Conservation (phyloP, 2,797 vertebrate genomes). For the Hybognathus amarus region DNA sequence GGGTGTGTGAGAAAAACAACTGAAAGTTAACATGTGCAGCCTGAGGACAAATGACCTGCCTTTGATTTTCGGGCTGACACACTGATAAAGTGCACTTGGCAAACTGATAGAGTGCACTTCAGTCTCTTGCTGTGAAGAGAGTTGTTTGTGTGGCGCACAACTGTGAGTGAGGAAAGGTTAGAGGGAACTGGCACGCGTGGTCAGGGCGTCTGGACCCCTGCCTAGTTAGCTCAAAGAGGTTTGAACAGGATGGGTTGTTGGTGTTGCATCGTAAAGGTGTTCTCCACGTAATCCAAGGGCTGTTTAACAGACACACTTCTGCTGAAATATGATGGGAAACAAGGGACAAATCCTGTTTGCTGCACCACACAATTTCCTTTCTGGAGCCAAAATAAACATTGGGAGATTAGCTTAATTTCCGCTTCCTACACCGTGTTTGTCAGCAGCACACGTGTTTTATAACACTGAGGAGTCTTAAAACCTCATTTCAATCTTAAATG, state of each 20-base stretch:
- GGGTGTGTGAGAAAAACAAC: conserved; percentile 33
- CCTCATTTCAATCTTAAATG: neutral
- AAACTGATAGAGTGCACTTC: conserved; percentile 45
- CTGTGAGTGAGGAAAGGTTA: conserved; percentile 28
- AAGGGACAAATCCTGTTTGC: conserved; percentile 25
- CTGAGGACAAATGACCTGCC: conserved; percentile 48
- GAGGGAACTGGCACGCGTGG: conserved; percentile 13
- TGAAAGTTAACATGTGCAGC: conserved; percentile 44
- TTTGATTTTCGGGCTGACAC: conserved; percentile 45
- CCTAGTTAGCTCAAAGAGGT: conserved; percentile 17
- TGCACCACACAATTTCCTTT: neutral
- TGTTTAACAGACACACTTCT: neutral
- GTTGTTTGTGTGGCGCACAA: conserved; percentile 19
- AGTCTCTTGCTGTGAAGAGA: conserved; percentile 33
- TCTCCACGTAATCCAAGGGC: neutral
- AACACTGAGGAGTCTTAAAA: conserved; percentile 9
- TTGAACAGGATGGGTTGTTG: conserved; percentile 1
- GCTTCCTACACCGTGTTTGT: conserved; percentile 27
- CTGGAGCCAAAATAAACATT: conserved; percentile 34
- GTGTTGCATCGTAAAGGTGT: conserved; percentile 4
- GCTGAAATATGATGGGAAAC: conserved; percentile 20
- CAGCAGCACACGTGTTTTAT: neutral
- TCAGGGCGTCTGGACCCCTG: conserved; percentile 6
- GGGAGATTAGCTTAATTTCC: conserved; percentile 38
- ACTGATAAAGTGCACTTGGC: conserved; percentile 43